Base-by-base conservation (phyloP, 2,888 invertebrate species). In the Drosophila paranaensis region DNA sequence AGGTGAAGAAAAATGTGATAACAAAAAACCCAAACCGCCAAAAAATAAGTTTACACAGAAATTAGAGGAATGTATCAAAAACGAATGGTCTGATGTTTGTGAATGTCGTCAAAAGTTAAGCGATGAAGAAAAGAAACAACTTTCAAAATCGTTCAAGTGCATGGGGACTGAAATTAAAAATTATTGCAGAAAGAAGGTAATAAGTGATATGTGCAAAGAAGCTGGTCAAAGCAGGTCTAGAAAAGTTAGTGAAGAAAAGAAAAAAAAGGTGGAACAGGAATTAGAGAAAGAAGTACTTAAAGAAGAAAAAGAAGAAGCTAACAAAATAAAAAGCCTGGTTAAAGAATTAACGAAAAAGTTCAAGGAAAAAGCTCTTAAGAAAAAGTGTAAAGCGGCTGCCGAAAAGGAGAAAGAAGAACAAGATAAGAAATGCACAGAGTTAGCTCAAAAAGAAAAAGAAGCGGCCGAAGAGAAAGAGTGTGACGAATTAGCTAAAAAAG, bases 1-100 rank as follows among this genome's bases (percentile, higher is more conserved):
- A 4, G 13, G 10, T 6, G 6, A 9, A 14, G 4, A 50, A 51
- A n/a, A 53, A 65, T 3, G 25, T 51, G 20, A 8, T 2, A 8
- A 1, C 4, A 14, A 14, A 11, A 35, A 55, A 8, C 8, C 16
- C 0, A 11, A 6, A 9, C 10, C n/a, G 3, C 11, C 14, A 2
- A 62, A 45, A 40, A 73, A 51, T 43, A 25, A 14, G 0, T 79
- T 48, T 33, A 35, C 46, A 0, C 8, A 43, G 8, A 64, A 68
- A 25, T 16, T 79, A 5, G 63, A 76, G 9, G 51, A 68, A 3
- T 76, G 79, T 8, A 53, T 76, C 11, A 45, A 58, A 10, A 56
- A 37, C 1, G 60, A 76, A 40, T 76, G 79, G 76, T 14, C 25
- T 1, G 37, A 60, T 46, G 25, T 74, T 9, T 58, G 63, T 14